Conservation (phyloP, 2,113 vertebrate genomes). For the Crotalus helleri region DNA sequence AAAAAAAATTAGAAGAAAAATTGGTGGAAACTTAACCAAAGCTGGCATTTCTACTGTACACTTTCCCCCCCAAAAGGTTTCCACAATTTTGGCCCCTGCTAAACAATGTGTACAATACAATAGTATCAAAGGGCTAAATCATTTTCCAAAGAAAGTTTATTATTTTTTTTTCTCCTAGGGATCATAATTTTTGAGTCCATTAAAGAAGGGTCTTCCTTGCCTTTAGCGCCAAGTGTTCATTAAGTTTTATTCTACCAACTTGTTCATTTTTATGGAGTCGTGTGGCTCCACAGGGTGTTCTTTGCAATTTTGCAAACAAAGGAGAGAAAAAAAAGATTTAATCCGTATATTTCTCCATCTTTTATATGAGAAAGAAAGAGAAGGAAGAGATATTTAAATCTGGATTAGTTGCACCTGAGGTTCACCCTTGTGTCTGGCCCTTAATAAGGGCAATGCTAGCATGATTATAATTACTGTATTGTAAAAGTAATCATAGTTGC, state of each 20-base stretch:
- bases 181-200: background rate
- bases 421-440: background rate
- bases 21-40: no score
- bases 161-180: no score
- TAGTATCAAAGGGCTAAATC: background rate
- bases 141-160: background rate
- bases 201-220: background rate
- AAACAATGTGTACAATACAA: background rate
- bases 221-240: background rate
- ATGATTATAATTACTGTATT: background rate
- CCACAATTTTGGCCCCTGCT: no score
- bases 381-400: background rate
- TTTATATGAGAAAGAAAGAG: background rate
- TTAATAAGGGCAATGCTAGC: background rate
- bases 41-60: no score
- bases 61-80: no score
- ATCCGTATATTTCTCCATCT: background rate
- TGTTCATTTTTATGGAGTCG: background rate
- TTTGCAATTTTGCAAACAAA: background rate
- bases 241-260: background rate
- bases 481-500: background rate
- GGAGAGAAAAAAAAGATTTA: background rate
- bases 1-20: no score
- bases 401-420: background rate
- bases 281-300: background rate